Evolutionary conservation across 2,888 invertebrate species (phyloP).

Genomic region (Ophion ellenae): DNA sequence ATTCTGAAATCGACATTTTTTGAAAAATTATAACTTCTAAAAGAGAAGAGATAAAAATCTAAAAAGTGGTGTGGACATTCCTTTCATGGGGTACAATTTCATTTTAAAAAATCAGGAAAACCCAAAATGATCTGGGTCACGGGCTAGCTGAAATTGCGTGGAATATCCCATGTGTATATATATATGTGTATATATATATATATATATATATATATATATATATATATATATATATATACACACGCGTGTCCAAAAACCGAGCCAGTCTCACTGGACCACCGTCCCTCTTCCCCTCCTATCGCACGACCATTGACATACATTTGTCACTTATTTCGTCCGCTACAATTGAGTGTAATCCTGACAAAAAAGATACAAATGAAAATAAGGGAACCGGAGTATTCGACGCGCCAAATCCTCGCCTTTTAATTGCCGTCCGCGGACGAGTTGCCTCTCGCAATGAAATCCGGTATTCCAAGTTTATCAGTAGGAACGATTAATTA

Average conservation of each 20-base stretch:
- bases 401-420: slow-evolving; percentile 40
- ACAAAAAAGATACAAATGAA: slow-evolving; percentile 19
- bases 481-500: no score
- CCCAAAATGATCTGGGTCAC: no score
- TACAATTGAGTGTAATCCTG: slow-evolving; percentile 12
- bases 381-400: slow-evolving; percentile 12
- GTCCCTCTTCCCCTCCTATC: slow-evolving; percentile 78
- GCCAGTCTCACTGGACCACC: slow-evolving; percentile 80
- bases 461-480: slow-evolving; percentile 13
- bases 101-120: no score
- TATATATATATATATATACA: background rate
- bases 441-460: slow-evolving; percentile 47
- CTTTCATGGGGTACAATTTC: no score
- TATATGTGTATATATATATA: no score
- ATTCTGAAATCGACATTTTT: no score
- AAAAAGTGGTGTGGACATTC: no score
- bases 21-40: no score
- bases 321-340: slow-evolving; percentile 39
- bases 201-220: no score
- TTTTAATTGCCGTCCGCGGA: slow-evolving; percentile 75
- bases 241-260: slow-evolving; percentile 79
- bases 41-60: no score
- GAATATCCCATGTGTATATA: no score
- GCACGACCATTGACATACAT: slow-evolving; percentile 64
- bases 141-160: no score